These are phyloP conservation scores for Psittacara wagleri DNA, from an alignment of 2,113 vertebrate genomes.

Conservation along the genomic window DNA sequence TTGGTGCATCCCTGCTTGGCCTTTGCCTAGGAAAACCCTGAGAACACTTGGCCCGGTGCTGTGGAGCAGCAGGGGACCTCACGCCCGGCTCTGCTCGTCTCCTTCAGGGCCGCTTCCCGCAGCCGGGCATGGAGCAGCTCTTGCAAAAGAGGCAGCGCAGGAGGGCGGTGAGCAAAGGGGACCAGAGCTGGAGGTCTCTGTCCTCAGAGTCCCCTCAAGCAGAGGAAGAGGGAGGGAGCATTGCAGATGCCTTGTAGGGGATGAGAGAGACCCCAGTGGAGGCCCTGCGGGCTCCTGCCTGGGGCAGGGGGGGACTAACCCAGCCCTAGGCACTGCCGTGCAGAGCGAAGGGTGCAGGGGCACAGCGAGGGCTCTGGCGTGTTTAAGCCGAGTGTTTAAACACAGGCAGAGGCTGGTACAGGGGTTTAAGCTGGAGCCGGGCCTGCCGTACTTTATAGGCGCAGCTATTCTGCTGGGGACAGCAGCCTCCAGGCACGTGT, in stretches of 20 bases:
- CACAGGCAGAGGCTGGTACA: background rate
- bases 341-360: fast-evolving
- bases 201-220: background rate
- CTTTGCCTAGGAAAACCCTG: constrained; percentile 28
- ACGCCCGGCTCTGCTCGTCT: fast-evolving
- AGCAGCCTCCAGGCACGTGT: background rate
- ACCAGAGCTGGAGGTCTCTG: background rate
- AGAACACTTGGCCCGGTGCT: background rate
- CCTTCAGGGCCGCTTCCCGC: background rate
- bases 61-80: background rate
- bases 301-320: background rate
- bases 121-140: background rate
- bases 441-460: background rate
- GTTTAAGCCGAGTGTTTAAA: background rate
- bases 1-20: background rate
- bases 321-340: too few species aligned
- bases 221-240: background rate
- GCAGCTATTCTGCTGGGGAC: background rate
- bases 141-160: background rate
- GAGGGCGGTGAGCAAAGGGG: background rate
- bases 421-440: background rate
- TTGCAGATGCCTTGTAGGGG: background rate
- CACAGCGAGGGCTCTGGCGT: fast-evolving
- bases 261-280: fast-evolving
- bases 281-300: background rate